These are phyloP conservation scores for Eurosta solidaginis DNA, from an alignment of 1,140 invertebrate genomes.

Conservation along the genomic window DNA sequence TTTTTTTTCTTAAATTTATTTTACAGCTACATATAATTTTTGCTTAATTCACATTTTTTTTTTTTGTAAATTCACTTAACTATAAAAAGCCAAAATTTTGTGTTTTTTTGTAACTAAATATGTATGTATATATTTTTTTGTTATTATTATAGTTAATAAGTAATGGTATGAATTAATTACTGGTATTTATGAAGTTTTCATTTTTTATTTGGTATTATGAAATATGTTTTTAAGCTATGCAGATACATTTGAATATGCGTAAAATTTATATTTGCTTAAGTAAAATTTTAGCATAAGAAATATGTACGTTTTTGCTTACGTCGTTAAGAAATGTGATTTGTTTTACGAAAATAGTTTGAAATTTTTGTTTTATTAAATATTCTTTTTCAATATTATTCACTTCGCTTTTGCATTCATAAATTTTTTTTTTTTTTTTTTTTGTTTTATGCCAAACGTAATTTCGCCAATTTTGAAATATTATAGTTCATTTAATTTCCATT, in stretches of 20 bases:
- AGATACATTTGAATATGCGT: not conserved
- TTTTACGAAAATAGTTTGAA: slow-evolving; percentile 15
- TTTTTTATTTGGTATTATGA: not conserved
- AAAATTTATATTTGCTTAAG: slow-evolving; percentile 10
- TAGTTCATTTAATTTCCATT: not conserved
- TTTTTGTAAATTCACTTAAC: not conserved
- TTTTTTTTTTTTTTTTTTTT: not conserved
- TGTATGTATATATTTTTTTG: not conserved
- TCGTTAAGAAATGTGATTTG: not conserved
- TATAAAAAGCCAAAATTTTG: not conserved
- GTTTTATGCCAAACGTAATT: not conserved
- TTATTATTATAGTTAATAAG: slow-evolving; percentile 10
- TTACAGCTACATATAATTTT: not conserved
- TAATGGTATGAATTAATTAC: not conserved
- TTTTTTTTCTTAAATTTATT: not conserved
- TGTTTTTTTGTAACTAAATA: not conserved
- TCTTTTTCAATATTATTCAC: not conserved
- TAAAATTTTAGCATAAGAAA: not conserved
- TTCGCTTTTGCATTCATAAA: not conserved
- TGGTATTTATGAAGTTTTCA: not conserved
- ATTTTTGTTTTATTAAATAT: not conserved
- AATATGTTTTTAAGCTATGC: not conserved
- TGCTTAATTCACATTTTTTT: not conserved
- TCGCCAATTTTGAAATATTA: slow-evolving; percentile 5
- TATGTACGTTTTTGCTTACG: slow-evolving; percentile 2